Evolutionary conservation across 2,797 vertebrate genomes (phyloP).

Genomic region (Trachops cirrhosus): DNA sequence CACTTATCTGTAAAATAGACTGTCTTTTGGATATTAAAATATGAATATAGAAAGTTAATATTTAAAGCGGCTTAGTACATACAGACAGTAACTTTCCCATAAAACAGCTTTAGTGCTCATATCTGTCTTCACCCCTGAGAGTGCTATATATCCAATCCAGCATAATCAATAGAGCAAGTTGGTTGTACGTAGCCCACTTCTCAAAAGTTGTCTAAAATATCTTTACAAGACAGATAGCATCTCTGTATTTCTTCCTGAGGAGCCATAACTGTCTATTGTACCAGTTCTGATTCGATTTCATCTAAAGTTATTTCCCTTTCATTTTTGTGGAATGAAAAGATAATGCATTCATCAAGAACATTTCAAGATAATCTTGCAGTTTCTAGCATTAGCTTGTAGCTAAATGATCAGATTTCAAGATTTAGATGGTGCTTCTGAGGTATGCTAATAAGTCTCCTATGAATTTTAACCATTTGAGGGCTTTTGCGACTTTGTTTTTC

Average conservation of each 20-base stretch:
- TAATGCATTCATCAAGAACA: conserved; percentile 20
- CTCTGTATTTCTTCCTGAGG: conserved; percentile 37
- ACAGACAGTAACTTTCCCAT: conserved; percentile 52
- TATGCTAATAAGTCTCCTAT: not conserved
- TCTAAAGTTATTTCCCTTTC: conserved; percentile 47
- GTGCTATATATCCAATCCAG: conserved; percentile 58
- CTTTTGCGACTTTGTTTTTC: not conserved
- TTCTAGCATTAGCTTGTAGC: not conserved
- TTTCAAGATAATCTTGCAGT: conserved; percentile 32
- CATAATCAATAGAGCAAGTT: conserved; percentile 60
- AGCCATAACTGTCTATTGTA: conserved; percentile 26
- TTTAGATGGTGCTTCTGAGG: not conserved
- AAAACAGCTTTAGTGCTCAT: conserved; percentile 39
- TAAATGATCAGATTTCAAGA: conserved; percentile 11
- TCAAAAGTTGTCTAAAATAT: conserved; percentile 46
- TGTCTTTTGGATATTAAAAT: conserved; percentile 62
- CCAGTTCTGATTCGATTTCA: conserved; percentile 33
- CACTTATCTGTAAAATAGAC: conserved; percentile 59
- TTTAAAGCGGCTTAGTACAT: conserved; percentile 53
- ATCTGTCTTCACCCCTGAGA: conserved; percentile 50
- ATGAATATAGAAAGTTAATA: conserved; percentile 65
- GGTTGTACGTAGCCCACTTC: not conserved
- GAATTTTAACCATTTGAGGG: conserved; percentile 19
- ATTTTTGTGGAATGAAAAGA: conserved; percentile 46
- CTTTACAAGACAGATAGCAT: conserved; percentile 36